Evolutionary conservation across 2,888 invertebrate genomes (phyloP).

Genomic region (Hyposoter dolosus): DNA sequence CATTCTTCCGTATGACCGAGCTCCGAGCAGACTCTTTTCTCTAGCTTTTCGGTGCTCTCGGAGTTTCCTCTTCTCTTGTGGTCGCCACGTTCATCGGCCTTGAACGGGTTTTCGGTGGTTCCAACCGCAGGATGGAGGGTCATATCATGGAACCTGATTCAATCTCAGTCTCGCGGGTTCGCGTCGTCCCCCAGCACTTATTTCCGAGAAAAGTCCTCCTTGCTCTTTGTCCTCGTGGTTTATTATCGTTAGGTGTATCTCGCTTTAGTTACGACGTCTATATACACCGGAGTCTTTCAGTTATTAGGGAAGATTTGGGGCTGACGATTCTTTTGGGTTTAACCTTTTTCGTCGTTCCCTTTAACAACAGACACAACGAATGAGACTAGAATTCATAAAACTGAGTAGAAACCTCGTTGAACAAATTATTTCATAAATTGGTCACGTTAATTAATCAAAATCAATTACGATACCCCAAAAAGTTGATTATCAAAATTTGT

Average conservation of each 20-base stretch:
- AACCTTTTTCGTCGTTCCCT: background rate
- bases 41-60: background rate
- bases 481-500: background rate
- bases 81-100: conserved; percentile 47
- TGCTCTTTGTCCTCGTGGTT: background rate
- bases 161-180: conserved; percentile 49
- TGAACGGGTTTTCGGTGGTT: conserved; percentile 62
- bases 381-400: background rate
- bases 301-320: conserved; percentile 18
- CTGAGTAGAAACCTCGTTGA: background rate
- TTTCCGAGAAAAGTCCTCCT: conserved; percentile 16
- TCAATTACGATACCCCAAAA: background rate
- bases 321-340: conserved; percentile 20
- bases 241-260: conserved; percentile 31
- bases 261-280: conserved; percentile 18
- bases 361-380: background rate
- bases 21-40: conserved; percentile 33
- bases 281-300: background rate
- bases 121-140: conserved; percentile 25
- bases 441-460: background rate
- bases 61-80: conserved; percentile 26
- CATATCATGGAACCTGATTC: conserved; percentile 49
- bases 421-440: background rate
- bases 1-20: conserved; percentile 60
- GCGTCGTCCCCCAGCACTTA: conserved; percentile 24